Evolutionary conservation across 1,140 invertebrate species (phyloP).

Genomic region (Heterodera carotae): DNA sequence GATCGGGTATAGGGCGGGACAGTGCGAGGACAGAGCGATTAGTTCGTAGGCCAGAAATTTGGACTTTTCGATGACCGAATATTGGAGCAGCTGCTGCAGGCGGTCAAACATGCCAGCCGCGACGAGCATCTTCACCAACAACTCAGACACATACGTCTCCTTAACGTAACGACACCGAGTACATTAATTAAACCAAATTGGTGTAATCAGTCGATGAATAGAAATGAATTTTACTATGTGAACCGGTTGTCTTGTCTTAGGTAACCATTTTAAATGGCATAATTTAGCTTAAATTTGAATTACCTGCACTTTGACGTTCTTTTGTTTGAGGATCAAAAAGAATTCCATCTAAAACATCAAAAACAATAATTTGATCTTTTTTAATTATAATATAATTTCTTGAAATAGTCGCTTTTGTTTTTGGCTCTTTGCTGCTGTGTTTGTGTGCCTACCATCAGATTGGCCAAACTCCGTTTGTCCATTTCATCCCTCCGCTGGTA

Average conservation of each 20-base stretch:
- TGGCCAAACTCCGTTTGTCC: conserved; percentile 18
- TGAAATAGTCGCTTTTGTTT: neutral
- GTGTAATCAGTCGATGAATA: no score
- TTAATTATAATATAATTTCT: neutral
- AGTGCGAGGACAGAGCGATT: conserved; percentile 19
- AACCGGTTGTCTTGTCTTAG: no score
- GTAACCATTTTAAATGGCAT: no score
- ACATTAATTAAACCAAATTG: neutral
- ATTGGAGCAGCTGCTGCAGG: conserved; percentile 25
- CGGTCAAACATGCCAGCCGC: conserved; percentile 13
- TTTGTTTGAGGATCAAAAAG: conserved; percentile 13
- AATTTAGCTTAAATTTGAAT: no score
- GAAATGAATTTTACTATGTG: no score
- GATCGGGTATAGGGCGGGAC: conserved; percentile 21
- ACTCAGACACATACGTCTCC: conserved; percentile 27
- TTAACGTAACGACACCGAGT: neutral
- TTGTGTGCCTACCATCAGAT: conserved; percentile 27
- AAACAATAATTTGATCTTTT: no score
- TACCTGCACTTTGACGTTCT: conserved; percentile 19
- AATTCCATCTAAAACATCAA: conserved; percentile 6
- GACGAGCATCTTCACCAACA: conserved; percentile 16
- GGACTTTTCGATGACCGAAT: conserved; percentile 25
- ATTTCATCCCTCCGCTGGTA: neutral
- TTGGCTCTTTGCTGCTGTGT: no score
- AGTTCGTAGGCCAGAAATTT: conserved; percentile 32